Evolutionary conservation across 2,113 vertebrate species (phyloP).

Genomic region (Chlamydotis undulata): DNA sequence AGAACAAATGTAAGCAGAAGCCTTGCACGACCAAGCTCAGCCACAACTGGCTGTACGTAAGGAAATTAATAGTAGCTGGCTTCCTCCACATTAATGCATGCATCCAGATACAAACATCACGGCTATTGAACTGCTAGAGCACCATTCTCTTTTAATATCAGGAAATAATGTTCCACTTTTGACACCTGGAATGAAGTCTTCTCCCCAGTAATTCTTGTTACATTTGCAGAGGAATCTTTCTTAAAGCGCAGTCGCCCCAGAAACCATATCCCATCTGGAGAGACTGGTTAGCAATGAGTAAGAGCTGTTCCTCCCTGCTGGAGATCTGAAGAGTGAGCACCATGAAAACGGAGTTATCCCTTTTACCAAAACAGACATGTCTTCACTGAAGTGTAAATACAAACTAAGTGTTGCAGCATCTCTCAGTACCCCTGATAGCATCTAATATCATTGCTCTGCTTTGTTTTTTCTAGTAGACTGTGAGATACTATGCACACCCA

Average conservation of each 20-base stretch:
- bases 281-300: not conserved
- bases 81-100: not conserved
- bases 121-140: not conserved
- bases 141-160: not conserved
- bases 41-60: not conserved
- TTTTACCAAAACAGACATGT: not conserved
- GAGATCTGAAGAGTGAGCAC: not conserved
- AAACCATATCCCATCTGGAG: not conserved
- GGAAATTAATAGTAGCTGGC: not conserved
- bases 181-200: not conserved
- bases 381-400: not conserved
- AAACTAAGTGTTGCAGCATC: not conserved
- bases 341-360: not conserved
- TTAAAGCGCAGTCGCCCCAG: accelerated
- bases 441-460: not conserved
- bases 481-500: accelerated
- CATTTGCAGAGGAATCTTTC: not conserved
- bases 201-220: not conserved
- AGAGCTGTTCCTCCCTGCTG: not conserved
- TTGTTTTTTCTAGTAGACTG: not conserved
- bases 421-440: not conserved
- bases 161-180: not conserved
- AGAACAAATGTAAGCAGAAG: not conserved
- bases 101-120: accelerated
- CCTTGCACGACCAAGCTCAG: not conserved